These are phyloP conservation scores for Plectrocnemia conspersa DNA, from an alignment of 1,140 invertebrate species.

Conservation along the genomic window DNA sequence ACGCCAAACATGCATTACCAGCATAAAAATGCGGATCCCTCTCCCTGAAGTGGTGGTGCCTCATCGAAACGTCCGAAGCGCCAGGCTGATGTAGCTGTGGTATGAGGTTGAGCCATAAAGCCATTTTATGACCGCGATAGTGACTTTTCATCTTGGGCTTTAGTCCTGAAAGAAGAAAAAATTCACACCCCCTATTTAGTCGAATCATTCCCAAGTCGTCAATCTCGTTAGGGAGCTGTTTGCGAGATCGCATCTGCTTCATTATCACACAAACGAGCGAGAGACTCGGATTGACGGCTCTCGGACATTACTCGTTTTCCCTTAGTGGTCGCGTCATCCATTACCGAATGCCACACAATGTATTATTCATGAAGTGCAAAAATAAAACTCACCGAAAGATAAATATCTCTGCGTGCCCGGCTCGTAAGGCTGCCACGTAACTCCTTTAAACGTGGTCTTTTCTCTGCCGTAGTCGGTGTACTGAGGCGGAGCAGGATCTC, in stretches of 20 bases:
- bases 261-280: constrained; percentile 12
- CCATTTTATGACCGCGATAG: constrained; percentile 86
- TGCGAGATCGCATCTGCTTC: no score
- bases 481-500: constrained; percentile 38
- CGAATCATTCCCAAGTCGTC: not conserved
- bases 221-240: not conserved
- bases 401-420: constrained; percentile 69
- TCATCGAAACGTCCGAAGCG: constrained; percentile 65
- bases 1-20: no score
- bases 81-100: constrained; percentile 80
- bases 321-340: constrained; percentile 9
- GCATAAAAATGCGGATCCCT: constrained; percentile 67
- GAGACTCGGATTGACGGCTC: constrained; percentile 2
- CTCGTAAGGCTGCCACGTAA: constrained; percentile 70
- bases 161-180: constrained; percentile 48
- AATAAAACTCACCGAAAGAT: constrained; percentile 60
- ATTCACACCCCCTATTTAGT: no score
- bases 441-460: constrained; percentile 54
- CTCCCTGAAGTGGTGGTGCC: constrained; percentile 73
- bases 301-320: not conserved
- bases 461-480: constrained; percentile 56
- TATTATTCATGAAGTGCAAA: constrained; percentile 29
- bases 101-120: constrained; percentile 87
- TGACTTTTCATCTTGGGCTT: constrained; percentile 74
- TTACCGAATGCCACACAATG: constrained; percentile 25